Conservation (phyloP, 2,888 invertebrate genomes). For the Seira sanloemensis region DNA sequence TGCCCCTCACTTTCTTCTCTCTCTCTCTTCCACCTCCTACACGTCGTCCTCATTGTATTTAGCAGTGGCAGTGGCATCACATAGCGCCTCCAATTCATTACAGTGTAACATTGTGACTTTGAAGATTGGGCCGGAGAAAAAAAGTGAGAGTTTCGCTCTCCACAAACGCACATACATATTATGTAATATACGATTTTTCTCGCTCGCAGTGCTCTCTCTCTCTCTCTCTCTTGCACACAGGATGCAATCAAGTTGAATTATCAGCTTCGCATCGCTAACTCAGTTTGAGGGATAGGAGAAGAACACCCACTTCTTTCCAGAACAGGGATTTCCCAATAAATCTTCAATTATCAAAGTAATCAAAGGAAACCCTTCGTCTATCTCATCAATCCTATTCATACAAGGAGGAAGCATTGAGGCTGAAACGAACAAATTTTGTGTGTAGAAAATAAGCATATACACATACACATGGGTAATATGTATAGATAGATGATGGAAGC, state of each 20-base stretch:
- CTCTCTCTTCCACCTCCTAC: too few relatives aligned
- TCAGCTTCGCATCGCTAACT: constrained; percentile 54
- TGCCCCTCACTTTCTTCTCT: too few relatives aligned
- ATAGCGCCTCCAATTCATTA: too few relatives aligned
- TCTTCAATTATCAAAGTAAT: constrained; percentile 74
- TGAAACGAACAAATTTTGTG: not conserved
- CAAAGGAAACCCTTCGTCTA: constrained; percentile 72
- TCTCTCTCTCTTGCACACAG: constrained; percentile 24
- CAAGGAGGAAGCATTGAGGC: not conserved
- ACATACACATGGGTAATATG: too few relatives aligned
- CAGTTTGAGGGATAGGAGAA: constrained; percentile 26
- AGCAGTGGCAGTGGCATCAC: too few relatives aligned
- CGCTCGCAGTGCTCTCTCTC: too few relatives aligned
- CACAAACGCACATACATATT: too few relatives aligned
- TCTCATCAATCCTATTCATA: constrained; percentile 30
- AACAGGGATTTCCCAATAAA: constrained; percentile 73
- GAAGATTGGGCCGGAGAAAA: not conserved
- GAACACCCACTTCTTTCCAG: constrained; percentile 48
- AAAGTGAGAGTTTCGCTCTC: not conserved
- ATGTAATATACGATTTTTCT: too few relatives aligned
- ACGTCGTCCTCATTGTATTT: too few relatives aligned
- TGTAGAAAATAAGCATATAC: too few relatives aligned
- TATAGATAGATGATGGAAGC: not conserved
- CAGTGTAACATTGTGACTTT: too few relatives aligned
- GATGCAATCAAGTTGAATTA: constrained; percentile 59